These are phyloP conservation scores for Pilophorus perplexus DNA, from an alignment of 2,888 invertebrate species.

Conservation along the genomic window DNA sequence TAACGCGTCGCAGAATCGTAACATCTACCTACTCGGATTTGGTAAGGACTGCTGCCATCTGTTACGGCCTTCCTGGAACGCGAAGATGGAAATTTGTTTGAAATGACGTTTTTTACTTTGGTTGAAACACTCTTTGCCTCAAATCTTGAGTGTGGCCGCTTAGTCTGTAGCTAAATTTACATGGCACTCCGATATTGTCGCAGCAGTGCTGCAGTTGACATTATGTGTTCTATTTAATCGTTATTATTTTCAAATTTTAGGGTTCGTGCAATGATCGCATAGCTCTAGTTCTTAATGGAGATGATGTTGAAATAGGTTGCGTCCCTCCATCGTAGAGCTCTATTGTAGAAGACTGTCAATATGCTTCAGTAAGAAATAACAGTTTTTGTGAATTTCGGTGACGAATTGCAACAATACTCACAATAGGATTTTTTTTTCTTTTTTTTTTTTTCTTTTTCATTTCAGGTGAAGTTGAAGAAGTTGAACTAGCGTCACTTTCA, in stretches of 20 bases:
- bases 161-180: no score
- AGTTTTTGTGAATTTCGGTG: neutral
- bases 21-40: slow-evolving; percentile 86
- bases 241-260: slow-evolving; percentile 52
- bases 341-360: slow-evolving; percentile 82
- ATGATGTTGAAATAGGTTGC: slow-evolving; percentile 58
- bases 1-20: slow-evolving; percentile 89
- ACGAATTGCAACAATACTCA: neutral
- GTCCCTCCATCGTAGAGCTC: slow-evolving; percentile 86
- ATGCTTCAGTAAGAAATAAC: slow-evolving; percentile 65
- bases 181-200: no score
- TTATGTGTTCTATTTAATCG: no score
- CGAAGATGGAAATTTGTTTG: no score
- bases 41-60: slow-evolving; percentile 57
- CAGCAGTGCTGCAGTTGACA: no score
- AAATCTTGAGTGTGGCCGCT: no score
- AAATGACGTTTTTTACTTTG: no score
- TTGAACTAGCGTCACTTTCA: slow-evolving; percentile 77
- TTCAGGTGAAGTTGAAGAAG: slow-evolving; percentile 60
- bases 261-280: slow-evolving; percentile 64
- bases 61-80: no score
- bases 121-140: no score
- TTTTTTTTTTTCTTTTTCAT: no score
- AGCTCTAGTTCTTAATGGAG: slow-evolving; percentile 63
- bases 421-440: neutral